Percentiles rank a stretch among this genome's conserved stretches.
Evolutionary conservation across 2,888 invertebrate species (phyloP).

Genomic region (Leuctra nigra): DNA sequence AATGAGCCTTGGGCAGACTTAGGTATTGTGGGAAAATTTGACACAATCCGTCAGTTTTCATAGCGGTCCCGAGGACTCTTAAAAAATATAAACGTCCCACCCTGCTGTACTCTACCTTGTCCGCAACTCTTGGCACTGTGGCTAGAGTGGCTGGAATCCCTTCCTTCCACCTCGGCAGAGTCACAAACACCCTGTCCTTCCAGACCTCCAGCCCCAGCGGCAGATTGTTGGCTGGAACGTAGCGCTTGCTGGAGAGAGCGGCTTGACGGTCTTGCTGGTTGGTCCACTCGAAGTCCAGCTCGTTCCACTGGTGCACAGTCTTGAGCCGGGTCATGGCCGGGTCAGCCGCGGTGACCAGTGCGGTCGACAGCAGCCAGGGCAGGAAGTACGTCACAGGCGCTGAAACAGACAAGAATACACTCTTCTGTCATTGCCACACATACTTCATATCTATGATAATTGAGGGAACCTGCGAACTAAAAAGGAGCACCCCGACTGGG

Average conservation of each 20-base stretch:
- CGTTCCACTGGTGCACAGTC: constrained; percentile 56
- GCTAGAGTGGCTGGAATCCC: constrained; percentile 70
- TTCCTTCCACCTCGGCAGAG: constrained; percentile 66
- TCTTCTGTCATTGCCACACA: too few relatives aligned
- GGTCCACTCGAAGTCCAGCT: constrained; percentile 65
- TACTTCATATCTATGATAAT: too few relatives aligned
- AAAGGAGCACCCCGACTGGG: too few relatives aligned
- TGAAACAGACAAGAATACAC: too few relatives aligned
- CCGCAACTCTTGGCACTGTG: constrained; percentile 42
- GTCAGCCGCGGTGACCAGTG: constrained; percentile 16
- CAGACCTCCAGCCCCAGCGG: constrained; percentile 61
- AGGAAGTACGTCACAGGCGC: constrained; percentile 19
- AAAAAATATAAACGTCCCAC: too few relatives aligned
- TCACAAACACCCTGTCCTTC: constrained; percentile 61
- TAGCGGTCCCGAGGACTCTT: too few relatives aligned
- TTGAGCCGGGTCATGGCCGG: constrained; percentile 5
- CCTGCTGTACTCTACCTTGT: too few relatives aligned
- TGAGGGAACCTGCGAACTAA: too few relatives aligned
- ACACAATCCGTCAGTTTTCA: too few relatives aligned
- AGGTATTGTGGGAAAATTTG: too few relatives aligned
- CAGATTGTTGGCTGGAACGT: constrained; percentile 63
- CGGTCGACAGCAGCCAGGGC: constrained; percentile 25
- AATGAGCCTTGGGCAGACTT: too few relatives aligned
- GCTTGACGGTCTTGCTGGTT: constrained; percentile 48
- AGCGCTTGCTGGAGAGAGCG: constrained; percentile 55